These are phyloP conservation scores for Phylloscopus trochiloides DNA, from an alignment of 2,113 vertebrate species.

Conservation along the genomic window DNA sequence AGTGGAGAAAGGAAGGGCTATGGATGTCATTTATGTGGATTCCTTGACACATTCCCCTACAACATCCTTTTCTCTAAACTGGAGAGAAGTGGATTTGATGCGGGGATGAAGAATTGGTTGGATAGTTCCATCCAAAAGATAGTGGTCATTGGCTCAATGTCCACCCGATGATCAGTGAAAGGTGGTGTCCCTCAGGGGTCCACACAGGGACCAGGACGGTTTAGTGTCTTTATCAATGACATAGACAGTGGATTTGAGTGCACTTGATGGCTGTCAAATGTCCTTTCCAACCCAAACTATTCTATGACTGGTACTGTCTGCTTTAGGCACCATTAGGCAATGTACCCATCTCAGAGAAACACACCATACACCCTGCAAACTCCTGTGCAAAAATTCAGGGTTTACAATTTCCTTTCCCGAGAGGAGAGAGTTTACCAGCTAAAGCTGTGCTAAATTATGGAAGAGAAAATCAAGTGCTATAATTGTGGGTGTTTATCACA, in stretches of 20 bases:
- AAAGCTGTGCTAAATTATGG: conserved; percentile 51
- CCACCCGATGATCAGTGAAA: accelerated
- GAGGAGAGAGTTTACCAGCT: neutral
- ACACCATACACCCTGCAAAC: neutral
- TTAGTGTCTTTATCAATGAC: neutral
- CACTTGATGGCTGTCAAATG: neutral
- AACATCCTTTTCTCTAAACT: neutral
- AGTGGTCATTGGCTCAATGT: accelerated
- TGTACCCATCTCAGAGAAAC: neutral
- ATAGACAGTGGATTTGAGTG: neutral
- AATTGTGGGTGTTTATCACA: conserved; percentile 65
- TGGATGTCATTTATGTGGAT: neutral
- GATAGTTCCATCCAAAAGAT: neutral
- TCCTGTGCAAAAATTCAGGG: neutral
- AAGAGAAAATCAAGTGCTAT: conserved; percentile 60
- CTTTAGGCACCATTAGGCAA: neutral
- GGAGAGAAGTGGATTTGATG: neutral
- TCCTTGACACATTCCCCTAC: neutral
- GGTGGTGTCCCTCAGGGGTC: neutral
- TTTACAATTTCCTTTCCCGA: neutral
- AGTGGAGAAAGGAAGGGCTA: neutral
- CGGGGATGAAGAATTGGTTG: neutral
- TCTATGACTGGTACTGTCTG: neutral
- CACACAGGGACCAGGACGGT: neutral
- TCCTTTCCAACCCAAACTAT: neutral